A percentile compares a stretch with the other conserved stretches of the same genome.
These are phyloP conservation scores for Ptiloglossa arizonensis DNA, from an alignment of 1,140 invertebrate genomes.

Conservation along the genomic window DNA sequence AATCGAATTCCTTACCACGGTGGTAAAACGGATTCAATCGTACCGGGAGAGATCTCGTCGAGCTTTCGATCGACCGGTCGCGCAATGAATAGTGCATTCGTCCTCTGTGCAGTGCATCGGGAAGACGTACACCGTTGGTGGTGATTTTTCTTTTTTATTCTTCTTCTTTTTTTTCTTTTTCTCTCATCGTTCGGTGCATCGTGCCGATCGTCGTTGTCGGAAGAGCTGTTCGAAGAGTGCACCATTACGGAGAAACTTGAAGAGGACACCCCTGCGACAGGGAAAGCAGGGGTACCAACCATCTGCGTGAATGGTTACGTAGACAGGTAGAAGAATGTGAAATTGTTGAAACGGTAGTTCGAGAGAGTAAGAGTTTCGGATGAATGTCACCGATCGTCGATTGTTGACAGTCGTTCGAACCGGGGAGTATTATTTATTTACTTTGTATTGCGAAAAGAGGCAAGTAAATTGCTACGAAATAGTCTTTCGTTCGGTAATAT, in stretches of 20 bases:
- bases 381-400: too few relatives aligned
- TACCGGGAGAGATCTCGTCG: too few relatives aligned
- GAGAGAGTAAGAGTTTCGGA: too few relatives aligned
- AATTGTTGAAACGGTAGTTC: too few relatives aligned
- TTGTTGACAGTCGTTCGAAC: too few relatives aligned
- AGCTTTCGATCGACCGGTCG: too few relatives aligned
- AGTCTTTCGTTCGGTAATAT: not conserved
- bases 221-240: conserved; percentile 19
- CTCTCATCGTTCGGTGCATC: not conserved
- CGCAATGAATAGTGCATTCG: not conserved
- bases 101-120: not conserved
- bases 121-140: not conserved
- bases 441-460: conserved; percentile 9
- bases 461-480: not conserved
- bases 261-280: conserved; percentile 59
- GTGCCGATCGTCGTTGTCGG: not conserved
- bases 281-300: conserved; percentile 56
- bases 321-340: conserved; percentile 59
- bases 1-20: too few relatives aligned
- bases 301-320: conserved; percentile 61
- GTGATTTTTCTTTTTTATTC: too few relatives aligned
- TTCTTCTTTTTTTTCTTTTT: too few relatives aligned
- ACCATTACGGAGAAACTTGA: conserved; percentile 68
- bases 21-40: too few relatives aligned
- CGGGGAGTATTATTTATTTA: too few relatives aligned